Evolutionary conservation across 2,888 invertebrate species (phyloP), one percentile per base, ranked within the genome.

Genomic region (Bellardia bayeri): DNA sequence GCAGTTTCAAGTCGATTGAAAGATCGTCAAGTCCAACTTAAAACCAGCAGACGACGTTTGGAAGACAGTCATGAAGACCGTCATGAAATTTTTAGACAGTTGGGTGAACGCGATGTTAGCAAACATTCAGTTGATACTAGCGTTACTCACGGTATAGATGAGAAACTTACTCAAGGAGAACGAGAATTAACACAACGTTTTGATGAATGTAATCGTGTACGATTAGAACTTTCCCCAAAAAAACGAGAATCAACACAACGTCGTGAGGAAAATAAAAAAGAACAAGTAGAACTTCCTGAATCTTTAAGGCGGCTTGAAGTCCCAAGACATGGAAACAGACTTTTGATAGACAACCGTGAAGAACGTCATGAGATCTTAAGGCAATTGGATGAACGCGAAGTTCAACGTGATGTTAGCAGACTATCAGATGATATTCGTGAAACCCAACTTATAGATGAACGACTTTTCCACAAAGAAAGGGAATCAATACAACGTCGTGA

Each of bases 151-250:
- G 33, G 45, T 13, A 5, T 33, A 45, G 16, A 51, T 14, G 51
- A 51, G 2, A 8, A 14, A 51, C 51, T 51, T 51, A 2, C 51
- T 8, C 42, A 30, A 33, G 4, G 33, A 33, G 33, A 33, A 49
- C 9, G n/a, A 33, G 30, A 74, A 6, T 30, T 37, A 7, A 23
- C 5, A 11, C 37, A 45, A 33, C 66, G 66, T 8, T 33, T 23
- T 9, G 49, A 74, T 33, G 63, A 75, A 63, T 51, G 75, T 23
- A 54, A 51, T 16, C 42, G 11, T 23, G 30, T 16, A 42, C 71
- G 23, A 23, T 0, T 7, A 58, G 45, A 45, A 45, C 45, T 45
- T 45, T 45, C 11, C 1, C 54, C 37, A n/a, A 61, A 0, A 66
- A 16, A 74, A n/a, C 13, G 33, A 51, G 37, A 37, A 37, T 37